These are phyloP conservation scores for Ardeotis arabs DNA, from an alignment of 2,113 vertebrate genomes.

Conservation along the genomic window DNA sequence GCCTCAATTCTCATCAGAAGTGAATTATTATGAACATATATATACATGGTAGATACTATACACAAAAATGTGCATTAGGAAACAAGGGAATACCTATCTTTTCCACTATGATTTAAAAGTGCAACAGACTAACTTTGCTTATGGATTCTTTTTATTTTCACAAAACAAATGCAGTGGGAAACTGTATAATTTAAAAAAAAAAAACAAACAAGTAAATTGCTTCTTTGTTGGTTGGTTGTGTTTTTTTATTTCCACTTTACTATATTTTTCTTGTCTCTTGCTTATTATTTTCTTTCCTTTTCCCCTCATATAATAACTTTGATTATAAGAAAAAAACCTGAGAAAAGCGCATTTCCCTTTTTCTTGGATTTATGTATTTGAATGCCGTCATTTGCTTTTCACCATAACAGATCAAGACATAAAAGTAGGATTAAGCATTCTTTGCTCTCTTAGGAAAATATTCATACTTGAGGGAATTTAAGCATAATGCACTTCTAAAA, in stretches of 20 bases:
- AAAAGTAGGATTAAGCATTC: slow-evolving; percentile 51
- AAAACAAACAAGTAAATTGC: neutral
- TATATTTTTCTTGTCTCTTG: neutral
- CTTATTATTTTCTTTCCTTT: neutral
- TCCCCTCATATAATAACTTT: neutral
- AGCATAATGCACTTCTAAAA: slow-evolving; percentile 19
- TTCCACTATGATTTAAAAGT: neutral
- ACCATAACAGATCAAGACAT: neutral
- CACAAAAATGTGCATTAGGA: neutral
- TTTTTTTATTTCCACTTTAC: neutral
- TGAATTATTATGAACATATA: neutral
- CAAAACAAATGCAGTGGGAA: neutral
- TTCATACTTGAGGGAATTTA: slow-evolving; percentile 44
- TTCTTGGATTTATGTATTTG: neutral
- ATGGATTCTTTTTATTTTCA: neutral
- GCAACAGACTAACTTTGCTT: neutral
- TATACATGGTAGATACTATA: neutral
- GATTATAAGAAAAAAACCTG: neutral
- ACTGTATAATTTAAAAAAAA: neutral
- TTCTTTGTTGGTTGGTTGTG: neutral
- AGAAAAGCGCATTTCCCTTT: neutral
- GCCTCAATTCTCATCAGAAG: neutral
- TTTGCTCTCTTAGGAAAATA: slow-evolving; percentile 38
- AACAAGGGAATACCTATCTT: neutral
- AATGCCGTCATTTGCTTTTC: neutral